These are phyloP conservation scores for Cepaea hortensis DNA, from an alignment of 2,888 invertebrate genomes.

Conservation along the genomic window DNA sequence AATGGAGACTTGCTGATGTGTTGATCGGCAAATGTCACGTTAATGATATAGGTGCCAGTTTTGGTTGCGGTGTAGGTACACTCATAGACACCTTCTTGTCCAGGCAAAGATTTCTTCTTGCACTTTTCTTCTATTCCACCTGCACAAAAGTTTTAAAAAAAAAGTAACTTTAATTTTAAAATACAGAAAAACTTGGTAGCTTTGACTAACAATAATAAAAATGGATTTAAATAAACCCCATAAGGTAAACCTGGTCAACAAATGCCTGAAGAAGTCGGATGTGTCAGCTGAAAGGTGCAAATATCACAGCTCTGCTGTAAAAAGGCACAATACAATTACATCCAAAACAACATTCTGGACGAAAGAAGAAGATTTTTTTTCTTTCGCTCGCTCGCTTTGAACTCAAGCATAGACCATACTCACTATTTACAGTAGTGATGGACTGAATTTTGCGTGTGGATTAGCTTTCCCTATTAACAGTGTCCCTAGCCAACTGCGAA, in stretches of 20 bases:
- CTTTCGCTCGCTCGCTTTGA: no score
- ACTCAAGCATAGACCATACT: no score
- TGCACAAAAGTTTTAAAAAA: conserved; percentile 54
- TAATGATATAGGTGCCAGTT: conserved; percentile 87
- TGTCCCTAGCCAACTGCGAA: no score
- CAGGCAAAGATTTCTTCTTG: conserved; percentile 78
- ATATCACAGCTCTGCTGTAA: no score
- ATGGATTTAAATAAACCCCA: not conserved
- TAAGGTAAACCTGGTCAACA: not conserved
- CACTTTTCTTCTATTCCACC: conserved; percentile 84
- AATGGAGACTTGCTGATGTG: conserved; percentile 87
- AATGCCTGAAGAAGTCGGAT: no score
- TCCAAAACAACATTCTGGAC: no score
- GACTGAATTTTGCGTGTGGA: no score
- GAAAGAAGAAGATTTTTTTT: no score
- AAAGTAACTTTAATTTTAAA: not conserved
- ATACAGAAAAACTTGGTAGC: not conserved
- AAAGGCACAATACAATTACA: no score
- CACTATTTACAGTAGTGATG: no score
- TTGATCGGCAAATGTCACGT: conserved; percentile 87
- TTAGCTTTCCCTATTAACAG: no score
- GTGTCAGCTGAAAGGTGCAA: no score
- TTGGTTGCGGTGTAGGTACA: conserved; percentile 85
- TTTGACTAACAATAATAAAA: not conserved
- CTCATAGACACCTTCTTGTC: conserved; percentile 79